phyloP scores from a whole-genome alignment of 2,797 vertebrate genomes.

The Oophaga sylvatica region DNA sequence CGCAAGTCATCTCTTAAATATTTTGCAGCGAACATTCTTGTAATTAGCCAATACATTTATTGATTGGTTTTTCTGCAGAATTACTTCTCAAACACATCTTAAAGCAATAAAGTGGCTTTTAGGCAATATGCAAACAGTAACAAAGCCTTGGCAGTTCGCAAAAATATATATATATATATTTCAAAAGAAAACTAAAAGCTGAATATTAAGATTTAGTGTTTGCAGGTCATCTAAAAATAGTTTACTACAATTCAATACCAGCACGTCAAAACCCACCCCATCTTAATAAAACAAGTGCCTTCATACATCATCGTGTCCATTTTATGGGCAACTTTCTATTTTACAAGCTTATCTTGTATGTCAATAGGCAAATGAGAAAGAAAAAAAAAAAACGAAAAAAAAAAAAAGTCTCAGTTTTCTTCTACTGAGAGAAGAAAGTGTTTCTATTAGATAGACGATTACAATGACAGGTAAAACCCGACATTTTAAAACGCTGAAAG shows the following conservation, averaged over 20 bases:
- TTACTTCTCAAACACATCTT: slow-evolving; percentile 71
- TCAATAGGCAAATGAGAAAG: neutral
- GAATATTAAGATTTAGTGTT: slow-evolving; percentile 79
- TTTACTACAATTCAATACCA: slow-evolving; percentile 71
- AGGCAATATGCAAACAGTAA: slow-evolving; percentile 66
- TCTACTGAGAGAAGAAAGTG: neutral
- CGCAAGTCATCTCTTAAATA: slow-evolving; percentile 15
- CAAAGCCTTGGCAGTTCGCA: slow-evolving; percentile 34
- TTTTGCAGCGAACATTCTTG: slow-evolving; percentile 6
- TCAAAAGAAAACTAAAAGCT: slow-evolving; percentile 70
- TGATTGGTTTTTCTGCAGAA: slow-evolving; percentile 16
- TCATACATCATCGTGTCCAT: slow-evolving; percentile 71
- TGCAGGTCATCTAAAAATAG: slow-evolving; percentile 74
- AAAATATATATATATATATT: slow-evolving; percentile 4
- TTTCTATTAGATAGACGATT: neutral
- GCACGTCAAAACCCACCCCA: slow-evolving; percentile 71
- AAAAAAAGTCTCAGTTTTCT: no score
- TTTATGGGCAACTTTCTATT: slow-evolving; percentile 71
- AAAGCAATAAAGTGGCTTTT: slow-evolving; percentile 77
- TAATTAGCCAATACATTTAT: slow-evolving; percentile 9
- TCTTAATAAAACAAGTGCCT: slow-evolving; percentile 74
- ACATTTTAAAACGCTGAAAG: slow-evolving; percentile 28
- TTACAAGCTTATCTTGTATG: slow-evolving; percentile 84
- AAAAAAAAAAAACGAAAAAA: neutral
- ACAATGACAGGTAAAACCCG: neutral